Conservation (phyloP, 2,888 invertebrate genomes). For the Ennomos erosarius region DNA sequence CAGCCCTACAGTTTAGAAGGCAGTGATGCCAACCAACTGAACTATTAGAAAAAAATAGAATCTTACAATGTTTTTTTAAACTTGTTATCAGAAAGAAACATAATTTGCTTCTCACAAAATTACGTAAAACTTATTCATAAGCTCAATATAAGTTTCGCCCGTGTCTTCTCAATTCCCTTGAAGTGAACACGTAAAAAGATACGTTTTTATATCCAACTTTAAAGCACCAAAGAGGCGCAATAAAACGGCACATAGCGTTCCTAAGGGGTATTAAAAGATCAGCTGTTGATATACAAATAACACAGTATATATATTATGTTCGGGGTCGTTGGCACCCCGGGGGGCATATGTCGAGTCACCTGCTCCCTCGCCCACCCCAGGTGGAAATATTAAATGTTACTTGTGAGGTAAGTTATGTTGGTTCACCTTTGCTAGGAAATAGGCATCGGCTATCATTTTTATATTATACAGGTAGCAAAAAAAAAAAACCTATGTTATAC, state of each 20-base stretch:
- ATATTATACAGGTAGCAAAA: constrained; percentile 32
- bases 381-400: constrained; percentile 81
- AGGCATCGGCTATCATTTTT: constrained; percentile 37
- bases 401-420: constrained; percentile 58
- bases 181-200: background rate
- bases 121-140: too few species aligned
- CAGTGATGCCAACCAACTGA: too few species aligned
- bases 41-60: too few species aligned
- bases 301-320: constrained; percentile 27
- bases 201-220: constrained; percentile 34
- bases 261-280: constrained; percentile 52
- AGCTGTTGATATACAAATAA: constrained; percentile 51
- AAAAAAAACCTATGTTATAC: constrained; percentile 8
- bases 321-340: constrained; percentile 78
- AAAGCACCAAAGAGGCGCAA: constrained; percentile 34
- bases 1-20: too few species aligned
- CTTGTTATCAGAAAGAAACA: too few species aligned
- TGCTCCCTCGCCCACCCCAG: constrained; percentile 69
- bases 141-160: background rate
- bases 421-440: constrained; percentile 47
- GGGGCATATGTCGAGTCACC: constrained; percentile 81
- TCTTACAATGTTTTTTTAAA: too few species aligned
- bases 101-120: too few species aligned
- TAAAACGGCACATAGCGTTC: constrained; percentile 39
- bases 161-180: background rate